These are phyloP conservation scores for Poecilia picta DNA, from an alignment of 2,797 vertebrate genomes.

Conservation along the genomic window DNA sequence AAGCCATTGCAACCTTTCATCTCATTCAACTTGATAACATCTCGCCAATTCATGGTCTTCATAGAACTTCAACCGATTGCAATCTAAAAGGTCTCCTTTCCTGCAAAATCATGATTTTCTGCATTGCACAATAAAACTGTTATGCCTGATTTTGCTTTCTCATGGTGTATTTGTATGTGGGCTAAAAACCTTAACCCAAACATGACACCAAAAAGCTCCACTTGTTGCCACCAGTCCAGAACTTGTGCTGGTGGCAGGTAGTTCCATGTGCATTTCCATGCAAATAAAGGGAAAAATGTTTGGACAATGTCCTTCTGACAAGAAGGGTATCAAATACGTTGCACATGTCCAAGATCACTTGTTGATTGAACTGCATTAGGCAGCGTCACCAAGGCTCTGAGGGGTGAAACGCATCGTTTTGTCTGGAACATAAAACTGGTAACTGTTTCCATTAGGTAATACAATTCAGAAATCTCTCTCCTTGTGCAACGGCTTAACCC, in stretches of 20 bases:
- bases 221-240: background rate
- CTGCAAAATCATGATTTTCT: background rate
- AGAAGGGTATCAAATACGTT: background rate
- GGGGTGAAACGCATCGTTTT: background rate
- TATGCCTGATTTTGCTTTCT: background rate
- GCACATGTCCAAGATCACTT: background rate
- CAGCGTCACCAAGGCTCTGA: background rate
- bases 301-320: background rate
- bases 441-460: background rate
- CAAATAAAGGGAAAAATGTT: background rate
- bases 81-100: background rate
- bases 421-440: background rate
- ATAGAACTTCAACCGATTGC: background rate
- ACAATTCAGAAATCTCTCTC: background rate
- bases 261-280: background rate
- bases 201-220: background rate
- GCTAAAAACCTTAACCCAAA: background rate
- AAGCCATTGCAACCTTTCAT: background rate
- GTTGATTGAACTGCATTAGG: background rate
- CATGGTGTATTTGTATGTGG: background rate
- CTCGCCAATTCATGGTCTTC: background rate
- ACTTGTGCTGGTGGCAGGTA: background rate
- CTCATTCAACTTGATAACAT: background rate
- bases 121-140: background rate
- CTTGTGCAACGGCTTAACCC: background rate